Evolutionary conservation across 2,113 vertebrate genomes (phyloP), one percentile per base, ranked within the genome.

Genomic region (Hemicordylus capensis): DNA sequence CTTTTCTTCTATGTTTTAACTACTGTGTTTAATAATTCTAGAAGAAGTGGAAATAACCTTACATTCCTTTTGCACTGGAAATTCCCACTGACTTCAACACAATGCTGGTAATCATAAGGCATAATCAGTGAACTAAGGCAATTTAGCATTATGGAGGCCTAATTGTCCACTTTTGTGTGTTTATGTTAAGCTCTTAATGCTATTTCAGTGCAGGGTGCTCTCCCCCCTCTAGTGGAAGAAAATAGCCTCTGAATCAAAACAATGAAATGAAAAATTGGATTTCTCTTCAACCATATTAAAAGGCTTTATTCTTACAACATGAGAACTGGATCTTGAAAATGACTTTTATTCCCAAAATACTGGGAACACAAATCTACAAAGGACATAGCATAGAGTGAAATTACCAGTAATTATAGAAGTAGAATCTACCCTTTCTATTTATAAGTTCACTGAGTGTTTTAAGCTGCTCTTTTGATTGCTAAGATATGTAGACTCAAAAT

Each of bases 151-250:
- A 19, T 1, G 9, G 42, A 48, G 2, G 24, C 11, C 1, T 82
- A 39, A 64, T 81, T 84, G 31, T 34, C 48, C 74, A 19, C 31
- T 75, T 80, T 85, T 77, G 20, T 83, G 1, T 58, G 1, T 76
- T 87, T 85, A 77, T 42, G 66, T 85, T 84, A 31, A 64, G 3
- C 0, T 85, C 9, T 74, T 83, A 59, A 58, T 54, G 19, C 87
- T 80, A 66, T 37, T 85, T 34, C 39, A 67, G 26, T 46, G 14
- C 1, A 44, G 14, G 15, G 74, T 4, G 8, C 26, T 22, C 69
- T 31, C 73, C 4, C 69, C 66, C 34, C 22, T 24, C 76, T 26
- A 69, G 6, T 75, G 6, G 19, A 70, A 39, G 1, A 72, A 61
- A 76, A 78, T 85, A 79, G 61, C 64, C 1, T 63, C 81, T 85